Evolutionary conservation across 1,140 invertebrate species (phyloP), one percentile per base, ranked within the genome.

Genomic region (Megalopta genalis): DNA sequence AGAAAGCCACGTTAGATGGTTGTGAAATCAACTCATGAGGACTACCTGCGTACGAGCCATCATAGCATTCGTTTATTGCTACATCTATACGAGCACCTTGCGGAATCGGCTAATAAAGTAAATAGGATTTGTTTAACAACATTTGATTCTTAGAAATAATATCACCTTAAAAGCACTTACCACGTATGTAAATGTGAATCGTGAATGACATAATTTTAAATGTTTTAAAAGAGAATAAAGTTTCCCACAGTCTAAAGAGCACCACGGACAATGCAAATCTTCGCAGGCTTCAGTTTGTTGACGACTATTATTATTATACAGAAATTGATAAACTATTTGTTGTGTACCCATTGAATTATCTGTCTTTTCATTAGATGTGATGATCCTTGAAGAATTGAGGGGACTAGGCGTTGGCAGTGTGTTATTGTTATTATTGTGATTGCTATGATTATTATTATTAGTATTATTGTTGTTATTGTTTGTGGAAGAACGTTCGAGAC

Each of bases 211-310:
- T 0, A 98, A 93, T 91, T 98, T 98, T 37, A 99, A 94, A 92
- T 99, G 98, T 89, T 99, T 99, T 16, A 99, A 94, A 54, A 99
- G 93, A 0, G 97, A 96, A 92, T 98, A 98, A 2, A 99, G 93
- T 67, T 95, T 95, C 37, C 96, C 95, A 89, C 98, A 99, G 90
- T 99, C 97, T 10, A 99, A 93, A 1, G 96, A 97, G 90, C 98
- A 99, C 98, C 98, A 99, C 2, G 98, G 98, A 91, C 98, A 99
- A 85, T 97, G 95, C 18, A 98, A 93, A 93, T 99, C 98, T 87
- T 98, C 96, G 57, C 97, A 96, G 27, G 98, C 97, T 93, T 99
- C 98, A 1, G 98, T 99, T 92, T 98, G 98, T 90, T 99, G 98
- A 42, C 98, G 94, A 52, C 97, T 97, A 90, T 98, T 98, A 90